These are phyloP conservation scores for Myiothlypis chrysogaster DNA, from an alignment of 2,797 vertebrate genomes.

Conservation along the genomic window DNA sequence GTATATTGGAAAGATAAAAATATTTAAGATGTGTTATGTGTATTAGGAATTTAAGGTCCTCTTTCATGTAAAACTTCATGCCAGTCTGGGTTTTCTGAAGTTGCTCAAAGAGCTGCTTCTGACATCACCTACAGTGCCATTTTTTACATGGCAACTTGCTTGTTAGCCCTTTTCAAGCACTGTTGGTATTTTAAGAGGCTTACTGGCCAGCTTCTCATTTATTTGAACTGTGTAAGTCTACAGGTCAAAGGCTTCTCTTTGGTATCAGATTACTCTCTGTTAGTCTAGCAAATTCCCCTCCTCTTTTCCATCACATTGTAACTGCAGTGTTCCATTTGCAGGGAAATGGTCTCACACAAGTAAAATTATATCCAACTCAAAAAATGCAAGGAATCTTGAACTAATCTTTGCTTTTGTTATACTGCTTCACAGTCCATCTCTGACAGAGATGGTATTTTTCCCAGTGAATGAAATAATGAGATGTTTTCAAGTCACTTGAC, in stretches of 20 bases:
- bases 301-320: neutral
- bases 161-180: neutral
- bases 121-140: neutral
- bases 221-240: neutral
- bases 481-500: neutral
- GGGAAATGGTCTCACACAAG: neutral
- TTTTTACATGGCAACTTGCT: neutral
- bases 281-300: neutral
- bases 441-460: neutral
- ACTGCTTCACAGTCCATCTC: neutral
- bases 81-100: neutral
- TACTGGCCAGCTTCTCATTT: neutral
- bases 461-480: neutral
- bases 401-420: neutral
- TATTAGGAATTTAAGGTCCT: neutral
- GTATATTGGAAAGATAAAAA: neutral
- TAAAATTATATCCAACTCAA: neutral
- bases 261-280: neutral
- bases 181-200: neutral
- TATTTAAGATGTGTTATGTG: neutral
- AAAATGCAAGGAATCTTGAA: neutral
- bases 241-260: neutral
- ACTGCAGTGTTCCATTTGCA: neutral
- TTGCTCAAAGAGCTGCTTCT: neutral
- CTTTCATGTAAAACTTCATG: neutral